Base-by-base conservation (phyloP, 2,113 vertebrate species). In the Pelmatolapia mariae region DNA sequence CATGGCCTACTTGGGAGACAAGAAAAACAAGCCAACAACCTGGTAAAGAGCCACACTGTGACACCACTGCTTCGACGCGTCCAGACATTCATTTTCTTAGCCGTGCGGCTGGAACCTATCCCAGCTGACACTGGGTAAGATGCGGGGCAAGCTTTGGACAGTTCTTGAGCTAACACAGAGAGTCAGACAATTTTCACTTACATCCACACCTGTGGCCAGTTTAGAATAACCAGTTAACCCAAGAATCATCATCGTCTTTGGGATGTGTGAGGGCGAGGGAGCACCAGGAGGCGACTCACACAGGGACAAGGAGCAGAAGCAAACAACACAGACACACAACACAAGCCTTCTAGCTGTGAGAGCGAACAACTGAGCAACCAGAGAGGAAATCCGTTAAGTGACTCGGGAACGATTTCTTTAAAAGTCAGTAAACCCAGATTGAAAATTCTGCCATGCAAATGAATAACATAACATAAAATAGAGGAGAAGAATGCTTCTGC, bases 31-130 rank as follows among this genome's bases (percentile, higher is more conserved):
- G 43, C 1, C 43, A 31, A 31, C 43, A 50, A 19, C 71, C 6
- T 31, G 43, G 71, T 78, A 50, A 78, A 31, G 26, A 52, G 11
- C 73, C 16, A 3, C 2, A 13, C 73, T 31, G 45, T 78, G 73
- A 31, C 24, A n/a, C 16, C 71, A n/a, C 24, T 31, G 24, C 43
- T 78, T 12, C 3, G 43, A 78, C 18, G 4, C 1, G 3, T 63
- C 59, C 59, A 63, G 31, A 31, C 18, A 78, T n/a, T 52, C 7
- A 52, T 52, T 78, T 50, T 52, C 10, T 78, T n/a, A 52, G 24
- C 45, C 0, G 2, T 52, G 45, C 0, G 26, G 45, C 26, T 78
- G 73, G 4, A 52, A 78, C 7, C 45, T 33, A 50, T 50, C 16
- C 10, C 73, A n/a, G 45, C 73, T 52, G 26, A 33, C 26, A 31